phyloP scores from a whole-genome alignment of 2,113 vertebrate genomes.

The Grantiella picta region DNA sequence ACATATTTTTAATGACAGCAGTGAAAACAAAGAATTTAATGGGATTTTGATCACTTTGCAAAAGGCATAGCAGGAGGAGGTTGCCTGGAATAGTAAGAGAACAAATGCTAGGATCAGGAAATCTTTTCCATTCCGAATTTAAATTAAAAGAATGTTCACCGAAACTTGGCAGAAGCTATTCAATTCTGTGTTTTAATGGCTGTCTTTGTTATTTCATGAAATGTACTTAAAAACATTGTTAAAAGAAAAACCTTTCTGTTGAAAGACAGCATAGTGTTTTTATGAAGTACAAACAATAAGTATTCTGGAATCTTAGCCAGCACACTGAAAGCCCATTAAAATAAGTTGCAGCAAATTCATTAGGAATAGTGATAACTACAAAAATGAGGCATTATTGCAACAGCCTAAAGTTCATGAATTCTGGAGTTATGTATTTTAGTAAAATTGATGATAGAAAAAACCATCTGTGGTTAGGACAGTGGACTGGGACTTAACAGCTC shows the following conservation, averaged over 20 bases:
- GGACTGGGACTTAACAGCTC: neutral
- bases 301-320: neutral
- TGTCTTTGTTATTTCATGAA: conserved; percentile 31
- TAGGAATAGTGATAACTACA: conserved; percentile 24
- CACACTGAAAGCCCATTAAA: conserved; percentile 3
- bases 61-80: conserved; percentile 38
- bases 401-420: neutral
- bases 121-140: conserved; percentile 48
- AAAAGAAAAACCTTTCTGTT: conserved; percentile 55
- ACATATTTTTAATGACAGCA: conserved; percentile 42
- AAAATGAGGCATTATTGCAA: conserved; percentile 25
- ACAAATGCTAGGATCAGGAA: conserved; percentile 9
- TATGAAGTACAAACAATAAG: conserved; percentile 32
- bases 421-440: conserved; percentile 6
- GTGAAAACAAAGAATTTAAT: conserved; percentile 46
- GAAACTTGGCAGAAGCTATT: conserved; percentile 28
- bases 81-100: conserved; percentile 18
- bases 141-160: conserved; percentile 7
- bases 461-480: conserved; percentile 17
- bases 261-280: conserved; percentile 53
- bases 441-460: conserved; percentile 36
- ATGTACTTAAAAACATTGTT: conserved; percentile 17
- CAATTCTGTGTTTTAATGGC: neutral
- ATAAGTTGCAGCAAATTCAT: conserved; percentile 17
- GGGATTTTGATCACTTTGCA: conserved; percentile 29